Percentiles rank a stretch among this genome's conserved stretches.
These are phyloP conservation scores for Pogonophryne albipinna DNA, from an alignment of 2,797 vertebrate species.

Conservation along the genomic window DNA sequence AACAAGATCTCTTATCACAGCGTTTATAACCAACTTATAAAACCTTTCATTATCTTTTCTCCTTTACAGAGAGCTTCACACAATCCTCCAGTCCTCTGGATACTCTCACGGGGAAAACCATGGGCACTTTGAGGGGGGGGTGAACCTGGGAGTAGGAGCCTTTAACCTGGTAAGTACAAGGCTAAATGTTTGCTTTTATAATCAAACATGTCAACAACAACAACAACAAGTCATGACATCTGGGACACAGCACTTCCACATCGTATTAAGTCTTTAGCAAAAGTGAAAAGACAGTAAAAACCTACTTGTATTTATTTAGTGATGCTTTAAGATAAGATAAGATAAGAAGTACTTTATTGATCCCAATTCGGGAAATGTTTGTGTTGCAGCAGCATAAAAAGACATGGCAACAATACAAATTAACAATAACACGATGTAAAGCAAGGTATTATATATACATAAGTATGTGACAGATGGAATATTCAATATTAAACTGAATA, in stretches of 20 bases:
- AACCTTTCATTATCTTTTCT: no score
- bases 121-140: constrained; percentile 94
- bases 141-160: constrained; percentile 95
- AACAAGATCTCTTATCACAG: no score
- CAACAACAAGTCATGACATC: no score
- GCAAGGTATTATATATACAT: no score
- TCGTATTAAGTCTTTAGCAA: neutral
- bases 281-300: neutral
- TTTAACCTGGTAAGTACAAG: constrained; percentile 92
- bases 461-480: no score
- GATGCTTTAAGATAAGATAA: neutral
- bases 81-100: constrained; percentile 89
- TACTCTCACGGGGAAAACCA: constrained; percentile 92
- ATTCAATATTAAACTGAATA: no score
- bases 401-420: no score
- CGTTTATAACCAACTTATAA: no score
- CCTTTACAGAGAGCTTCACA: constrained; percentile 90
- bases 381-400: no score
- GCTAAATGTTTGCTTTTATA: neutral
- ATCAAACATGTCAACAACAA: neutral
- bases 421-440: no score
- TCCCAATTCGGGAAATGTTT: no score
- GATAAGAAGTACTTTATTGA: no score
- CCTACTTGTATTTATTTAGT: neutral
- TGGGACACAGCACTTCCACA: neutral